These are phyloP conservation scores for Turdus rufiventris DNA, from an alignment of 2,113 vertebrate genomes.

Conservation along the genomic window DNA sequence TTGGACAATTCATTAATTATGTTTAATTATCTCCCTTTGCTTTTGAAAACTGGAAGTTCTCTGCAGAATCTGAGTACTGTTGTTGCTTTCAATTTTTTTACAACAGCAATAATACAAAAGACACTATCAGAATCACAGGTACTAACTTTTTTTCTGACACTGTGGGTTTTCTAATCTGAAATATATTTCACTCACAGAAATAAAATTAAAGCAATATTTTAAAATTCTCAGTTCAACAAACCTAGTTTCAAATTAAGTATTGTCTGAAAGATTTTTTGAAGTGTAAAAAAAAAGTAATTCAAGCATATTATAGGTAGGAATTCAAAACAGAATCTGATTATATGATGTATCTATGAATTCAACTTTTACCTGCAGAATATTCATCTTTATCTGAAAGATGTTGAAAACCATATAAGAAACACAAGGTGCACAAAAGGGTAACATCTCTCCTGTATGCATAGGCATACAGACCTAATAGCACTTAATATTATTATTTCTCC, in stretches of 20 bases:
- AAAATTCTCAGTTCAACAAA: conserved; percentile 7
- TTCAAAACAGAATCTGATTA: conserved; percentile 2
- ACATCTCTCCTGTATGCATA: neutral
- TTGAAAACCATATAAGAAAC: conserved; percentile 6
- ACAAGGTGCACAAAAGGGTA: neutral
- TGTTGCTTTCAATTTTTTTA: neutral
- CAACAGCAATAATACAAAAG: neutral
- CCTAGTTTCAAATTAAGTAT: neutral
- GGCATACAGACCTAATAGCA: neutral
- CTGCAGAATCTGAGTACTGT: neutral
- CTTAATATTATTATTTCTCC: neutral
- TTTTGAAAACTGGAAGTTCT: neutral
- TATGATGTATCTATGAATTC: neutral
- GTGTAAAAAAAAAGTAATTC: neutral
- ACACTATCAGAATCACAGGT: neutral
- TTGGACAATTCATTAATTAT: neutral
- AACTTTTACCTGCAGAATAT: neutral
- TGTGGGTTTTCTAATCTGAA: neutral
- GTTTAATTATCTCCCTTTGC: neutral
- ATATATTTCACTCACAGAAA: neutral
- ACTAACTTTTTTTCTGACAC: neutral
- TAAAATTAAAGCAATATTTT: neutral
- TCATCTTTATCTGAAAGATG: neutral
- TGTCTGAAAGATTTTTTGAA: neutral
- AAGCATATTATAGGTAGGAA: neutral